Base-by-base conservation (phyloP, 2,113 vertebrate genomes). In the Edolisoma coerulescens region DNA sequence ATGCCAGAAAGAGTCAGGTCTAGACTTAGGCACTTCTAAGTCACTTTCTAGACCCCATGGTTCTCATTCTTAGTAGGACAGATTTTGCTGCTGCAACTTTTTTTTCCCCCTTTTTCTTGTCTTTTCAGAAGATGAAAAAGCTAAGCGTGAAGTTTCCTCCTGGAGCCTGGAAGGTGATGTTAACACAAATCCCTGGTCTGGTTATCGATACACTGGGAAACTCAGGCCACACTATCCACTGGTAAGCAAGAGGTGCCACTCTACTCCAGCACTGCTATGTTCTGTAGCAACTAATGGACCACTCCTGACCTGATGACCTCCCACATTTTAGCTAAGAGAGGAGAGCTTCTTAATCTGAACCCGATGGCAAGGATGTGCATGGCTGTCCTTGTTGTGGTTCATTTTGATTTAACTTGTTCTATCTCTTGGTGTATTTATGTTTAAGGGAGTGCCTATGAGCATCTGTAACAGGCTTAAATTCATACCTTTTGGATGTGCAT, bases 141-240 rank as follows among this genome's bases (percentile, higher is more conserved):
- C 98, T 49, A 99, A 99, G 84, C 98, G 97, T 95, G 99, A 99
- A 92, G 95, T 97, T 63, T 98, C 98, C 42, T 97, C 98, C 11
- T 99, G 99, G 98, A 99, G 98, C 56, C 91, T 99, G 78, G 99
- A 99, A 97, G 98, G 98, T 13, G 99, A 99, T 9, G 77, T 98
- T 79, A 99, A 99, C 97, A 99, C 99, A 89, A 99, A 99, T 95
- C 99, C 99, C 8, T 99, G 99, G 99, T 98, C 98, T 78, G 99
- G 99, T 45, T 99, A 99, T 97, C 98, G 99, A 60, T 99, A 99
- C 56, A 99, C 99, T 44, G 99, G 99, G 54, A 99, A 99, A 97
- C 98, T 99, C 76, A 98, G 98, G 83, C 99, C 99, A 41, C 96
- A 99, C 97, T 99, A 99, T 91, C 99, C 99, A 42, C 97, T 99